These are phyloP conservation scores for Rhysida immarginata DNA, from an alignment of 1,140 invertebrate species.

Conservation along the genomic window DNA sequence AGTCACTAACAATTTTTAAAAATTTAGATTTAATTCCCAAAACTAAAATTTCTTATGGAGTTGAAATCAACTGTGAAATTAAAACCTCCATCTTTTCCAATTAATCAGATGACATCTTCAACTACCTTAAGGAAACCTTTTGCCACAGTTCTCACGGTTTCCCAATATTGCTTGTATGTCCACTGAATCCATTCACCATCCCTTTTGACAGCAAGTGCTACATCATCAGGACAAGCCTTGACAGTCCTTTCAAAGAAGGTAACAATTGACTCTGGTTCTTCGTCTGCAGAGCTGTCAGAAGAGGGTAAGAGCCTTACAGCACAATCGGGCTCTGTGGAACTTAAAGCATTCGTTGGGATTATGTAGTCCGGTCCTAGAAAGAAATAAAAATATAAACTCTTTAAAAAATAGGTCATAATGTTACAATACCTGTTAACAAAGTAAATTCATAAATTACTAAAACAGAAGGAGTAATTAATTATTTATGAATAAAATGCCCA, in stretches of 20 bases:
- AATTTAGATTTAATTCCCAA: too few relatives aligned
- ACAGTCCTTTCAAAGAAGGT: background rate
- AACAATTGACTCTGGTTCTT: background rate
- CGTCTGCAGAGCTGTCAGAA: background rate
- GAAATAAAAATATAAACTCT: background rate
- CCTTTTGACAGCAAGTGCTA: constrained; percentile 4
- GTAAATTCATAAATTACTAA: too few relatives aligned
- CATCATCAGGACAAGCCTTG: background rate
- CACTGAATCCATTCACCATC: constrained; percentile 8
- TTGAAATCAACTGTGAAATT: too few relatives aligned
- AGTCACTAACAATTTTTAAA: too few relatives aligned
- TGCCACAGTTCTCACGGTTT: background rate
- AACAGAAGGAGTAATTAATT: too few relatives aligned
- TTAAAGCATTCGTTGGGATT: background rate
- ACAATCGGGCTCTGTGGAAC: background rate
- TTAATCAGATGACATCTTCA: too few relatives aligned
- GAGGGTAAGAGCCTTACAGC: background rate
- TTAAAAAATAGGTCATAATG: too few relatives aligned
- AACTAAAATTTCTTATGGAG: too few relatives aligned
- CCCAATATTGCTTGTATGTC: constrained; percentile 2
- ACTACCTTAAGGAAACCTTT: constrained; percentile 5
- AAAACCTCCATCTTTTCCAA: too few relatives aligned
- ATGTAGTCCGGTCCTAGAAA: constrained; percentile 4
- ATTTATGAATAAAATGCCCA: background rate
- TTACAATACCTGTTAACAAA: too few relatives aligned